Evolutionary conservation across 2,888 invertebrate genomes (phyloP).

Genomic region (Eupithecia abbreviata): DNA sequence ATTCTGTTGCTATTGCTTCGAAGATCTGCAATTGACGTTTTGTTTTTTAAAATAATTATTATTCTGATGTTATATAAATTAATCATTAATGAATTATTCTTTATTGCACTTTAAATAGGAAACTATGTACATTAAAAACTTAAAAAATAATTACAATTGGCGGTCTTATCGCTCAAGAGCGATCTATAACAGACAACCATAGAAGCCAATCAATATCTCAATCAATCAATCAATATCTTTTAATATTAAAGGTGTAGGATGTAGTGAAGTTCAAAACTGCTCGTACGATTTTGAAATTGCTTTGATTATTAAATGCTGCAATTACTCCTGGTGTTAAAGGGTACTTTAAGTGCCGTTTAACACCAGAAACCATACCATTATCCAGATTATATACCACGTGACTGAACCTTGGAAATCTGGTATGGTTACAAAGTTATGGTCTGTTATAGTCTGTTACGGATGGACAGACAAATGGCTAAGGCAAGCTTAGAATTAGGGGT

Average conservation of each 20-base stretch:
- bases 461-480: neutral
- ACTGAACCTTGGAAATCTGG: neutral
- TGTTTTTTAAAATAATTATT: neutral
- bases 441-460: neutral
- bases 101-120: no score
- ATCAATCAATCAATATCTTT: no score
- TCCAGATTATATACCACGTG: neutral
- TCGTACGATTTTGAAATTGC: neutral
- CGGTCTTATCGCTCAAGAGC: no score
- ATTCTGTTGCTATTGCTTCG: constrained; percentile 77
- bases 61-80: neutral
- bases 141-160: no score
- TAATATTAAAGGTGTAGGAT: neutral
- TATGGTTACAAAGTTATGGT: neutral
- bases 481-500: neutral
- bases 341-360: neutral
- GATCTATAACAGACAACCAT: no score
- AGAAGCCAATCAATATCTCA: no score
- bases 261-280: neutral
- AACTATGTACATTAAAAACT: no score
- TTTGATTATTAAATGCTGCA: neutral
- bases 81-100: no score
- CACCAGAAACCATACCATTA: neutral
- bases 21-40: constrained; percentile 61
- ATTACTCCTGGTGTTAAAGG: neutral